Base-by-base conservation (phyloP, 2,113 vertebrate species). In the Rissa tridactyla region DNA sequence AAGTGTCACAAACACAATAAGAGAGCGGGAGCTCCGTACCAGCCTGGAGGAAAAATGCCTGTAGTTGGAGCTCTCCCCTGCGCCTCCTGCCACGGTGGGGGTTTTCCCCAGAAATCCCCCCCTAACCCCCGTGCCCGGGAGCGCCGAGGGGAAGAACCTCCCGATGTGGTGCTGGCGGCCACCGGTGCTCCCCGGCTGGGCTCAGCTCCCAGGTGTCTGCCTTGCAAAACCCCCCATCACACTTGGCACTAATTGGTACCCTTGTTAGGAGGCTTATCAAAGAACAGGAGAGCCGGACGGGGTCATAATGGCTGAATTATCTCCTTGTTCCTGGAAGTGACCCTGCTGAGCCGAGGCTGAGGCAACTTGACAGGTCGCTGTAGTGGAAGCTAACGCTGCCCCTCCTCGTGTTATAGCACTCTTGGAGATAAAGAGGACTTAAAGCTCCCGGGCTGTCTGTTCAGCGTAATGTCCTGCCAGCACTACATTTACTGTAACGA, bases 301-400 rank as follows among this genome's bases (percentile, higher is more conserved):
- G 92, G 92, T 96, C 94, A 93, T 82, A 89, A 92, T 95, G 89
- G 87, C 85, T 86, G 96, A 95, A 94, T 97, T 97, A 93, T 89
- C 95, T 96, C 96, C 93, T 93, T 96, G 96, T 95, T 96, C 92
- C 94, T 97, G 86, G 89, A 96, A 95, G 81, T 88, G 91, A 95
- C 95, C 89, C 94, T 76, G 87, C 89, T 92, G 93, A 96, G 82
- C 76, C 52, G 22, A 97, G 82, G 76, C 71, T 96, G 94, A 97
- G 82, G 73, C 55, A 65, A 95, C 64, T 87, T 96, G 94, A 94
- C 97, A 95, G 96, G 91, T 91, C 55, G 2, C 88, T 92, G 88
- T 82, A 95, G 92, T 94, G 93, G 96, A 97, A 96, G 93, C 57
- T 55, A 89, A 81, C 5, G 32, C 86, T 90, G 78, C 68, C 52